These are phyloP conservation scores for Scopus umbretta DNA, from an alignment of 2,113 vertebrate species.

Conservation along the genomic window DNA sequence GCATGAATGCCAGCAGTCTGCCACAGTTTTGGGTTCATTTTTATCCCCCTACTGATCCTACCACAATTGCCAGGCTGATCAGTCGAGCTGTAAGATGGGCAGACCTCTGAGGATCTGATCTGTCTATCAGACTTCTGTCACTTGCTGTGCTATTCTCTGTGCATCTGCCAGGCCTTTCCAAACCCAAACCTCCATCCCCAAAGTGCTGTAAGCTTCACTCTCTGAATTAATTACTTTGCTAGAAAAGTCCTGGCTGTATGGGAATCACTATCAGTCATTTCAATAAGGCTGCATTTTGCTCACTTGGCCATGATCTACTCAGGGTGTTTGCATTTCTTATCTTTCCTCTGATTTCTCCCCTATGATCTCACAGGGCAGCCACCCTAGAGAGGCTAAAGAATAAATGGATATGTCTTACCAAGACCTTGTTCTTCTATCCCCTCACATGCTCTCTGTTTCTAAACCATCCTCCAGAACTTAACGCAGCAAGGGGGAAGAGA, in stretches of 20 bases:
- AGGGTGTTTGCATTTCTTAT: not conserved
- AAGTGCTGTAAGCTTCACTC: not conserved
- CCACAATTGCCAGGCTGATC: not conserved
- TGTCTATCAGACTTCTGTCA: constrained; percentile 12
- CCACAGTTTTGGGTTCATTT: not conserved
- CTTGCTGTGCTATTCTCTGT: not conserved
- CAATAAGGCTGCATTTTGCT: not conserved
- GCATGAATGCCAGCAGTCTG: constrained; percentile 6
- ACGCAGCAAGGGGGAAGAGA: not conserved
- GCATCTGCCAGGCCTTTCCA: not conserved
- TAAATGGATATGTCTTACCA: not conserved
- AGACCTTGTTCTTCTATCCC: not conserved
- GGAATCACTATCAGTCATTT: not conserved
- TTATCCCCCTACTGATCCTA: not conserved
- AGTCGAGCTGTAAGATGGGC: not conserved
- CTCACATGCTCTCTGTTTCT: not conserved
- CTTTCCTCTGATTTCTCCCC: not conserved
- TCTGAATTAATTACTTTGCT: not conserved
- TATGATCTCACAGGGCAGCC: not conserved
- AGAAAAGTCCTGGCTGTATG: not conserved
- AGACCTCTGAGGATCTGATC: not conserved
- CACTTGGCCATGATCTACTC: not conserved
- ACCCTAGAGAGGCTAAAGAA: not conserved
- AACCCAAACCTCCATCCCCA: not conserved
- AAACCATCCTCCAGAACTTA: not conserved